These are phyloP conservation scores for Menidia beryllina DNA, from an alignment of 2,113 vertebrate species.

Conservation along the genomic window DNA sequence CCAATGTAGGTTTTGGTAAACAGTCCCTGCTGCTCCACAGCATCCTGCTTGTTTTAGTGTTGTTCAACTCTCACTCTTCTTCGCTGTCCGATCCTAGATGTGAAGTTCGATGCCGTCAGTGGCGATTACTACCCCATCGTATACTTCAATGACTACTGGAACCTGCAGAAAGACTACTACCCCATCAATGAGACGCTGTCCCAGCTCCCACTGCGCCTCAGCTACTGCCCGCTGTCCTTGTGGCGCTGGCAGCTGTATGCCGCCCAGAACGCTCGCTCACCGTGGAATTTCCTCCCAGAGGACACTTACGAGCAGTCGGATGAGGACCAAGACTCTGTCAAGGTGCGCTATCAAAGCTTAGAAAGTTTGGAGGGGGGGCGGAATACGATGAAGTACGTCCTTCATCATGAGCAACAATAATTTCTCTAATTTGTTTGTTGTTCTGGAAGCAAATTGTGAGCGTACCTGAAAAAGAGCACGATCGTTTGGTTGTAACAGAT, in stretches of 20 bases:
- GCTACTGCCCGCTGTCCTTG: slow-evolving; percentile 92
- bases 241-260: slow-evolving; percentile 98
- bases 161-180: slow-evolving; percentile 95
- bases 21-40: too few species aligned
- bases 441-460: too few species aligned
- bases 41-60: not conserved
- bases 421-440: not conserved
- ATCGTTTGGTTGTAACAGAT: too few species aligned
- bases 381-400: not conserved
- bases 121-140: slow-evolving; percentile 96
- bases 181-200: slow-evolving; percentile 89
- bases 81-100: slow-evolving; percentile 77
- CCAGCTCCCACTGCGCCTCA: slow-evolving; percentile 87
- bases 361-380: not conserved
- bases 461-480: too few species aligned
- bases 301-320: slow-evolving; percentile 95
- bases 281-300: slow-evolving; percentile 94
- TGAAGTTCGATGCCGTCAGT: slow-evolving; percentile 94
- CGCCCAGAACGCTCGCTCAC: slow-evolving; percentile 90
- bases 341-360: slow-evolving; percentile 77
- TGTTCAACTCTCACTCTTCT: slow-evolving; percentile 20
- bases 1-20: slow-evolving; percentile 85
- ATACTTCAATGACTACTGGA: slow-evolving; percentile 99
- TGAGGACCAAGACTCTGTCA: slow-evolving; percentile 96
- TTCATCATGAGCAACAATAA: not conserved